Percentiles rank a stretch among this genome's conserved stretches.
These are phyloP conservation scores for Drosophila colorata DNA, from an alignment of 2,888 invertebrate species.

Conservation along the genomic window DNA sequence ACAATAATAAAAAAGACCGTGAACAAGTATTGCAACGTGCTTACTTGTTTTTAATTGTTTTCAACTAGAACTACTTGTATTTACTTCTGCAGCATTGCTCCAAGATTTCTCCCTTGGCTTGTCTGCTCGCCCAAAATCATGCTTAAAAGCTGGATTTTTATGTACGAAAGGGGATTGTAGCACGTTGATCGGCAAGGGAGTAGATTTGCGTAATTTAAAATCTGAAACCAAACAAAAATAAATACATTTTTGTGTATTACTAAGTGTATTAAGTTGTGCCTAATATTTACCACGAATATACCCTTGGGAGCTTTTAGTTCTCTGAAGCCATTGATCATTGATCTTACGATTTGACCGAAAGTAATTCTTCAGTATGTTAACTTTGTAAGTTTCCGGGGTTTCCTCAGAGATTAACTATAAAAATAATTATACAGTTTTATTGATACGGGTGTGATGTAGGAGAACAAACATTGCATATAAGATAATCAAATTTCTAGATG, in stretches of 20 bases:
- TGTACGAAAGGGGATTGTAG: neutral
- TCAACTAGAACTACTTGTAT: slow-evolving; percentile 1
- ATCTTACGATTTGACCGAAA: slow-evolving; percentile 88
- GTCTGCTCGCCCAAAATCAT: slow-evolving; percentile 3
- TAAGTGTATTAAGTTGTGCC: neutral
- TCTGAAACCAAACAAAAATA: slow-evolving; percentile 19
- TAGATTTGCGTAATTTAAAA: slow-evolving; percentile 22
- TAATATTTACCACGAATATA: slow-evolving; percentile 61
- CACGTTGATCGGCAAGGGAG: slow-evolving; percentile 35
- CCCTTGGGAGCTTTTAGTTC: slow-evolving; percentile 86
- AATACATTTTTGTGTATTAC: neutral
- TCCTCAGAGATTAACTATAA: slow-evolving; percentile 14
- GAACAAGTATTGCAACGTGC: too few species aligned
- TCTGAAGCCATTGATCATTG: slow-evolving; percentile 87
- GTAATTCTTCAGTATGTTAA: slow-evolving; percentile 90
- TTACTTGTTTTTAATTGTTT: neutral
- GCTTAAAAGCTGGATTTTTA: slow-evolving; percentile 8
- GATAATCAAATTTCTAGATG: too few species aligned
- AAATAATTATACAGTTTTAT: neutral
- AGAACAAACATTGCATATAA: too few species aligned
- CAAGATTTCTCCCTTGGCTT: slow-evolving; percentile 1
- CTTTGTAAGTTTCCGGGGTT: slow-evolving; percentile 84
- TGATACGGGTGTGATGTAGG: too few species aligned
- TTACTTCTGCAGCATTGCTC: neutral
- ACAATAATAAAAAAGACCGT: too few species aligned